Base-by-base conservation (phyloP, 1,140 invertebrate species). In the Calephelis nemesis region DNA sequence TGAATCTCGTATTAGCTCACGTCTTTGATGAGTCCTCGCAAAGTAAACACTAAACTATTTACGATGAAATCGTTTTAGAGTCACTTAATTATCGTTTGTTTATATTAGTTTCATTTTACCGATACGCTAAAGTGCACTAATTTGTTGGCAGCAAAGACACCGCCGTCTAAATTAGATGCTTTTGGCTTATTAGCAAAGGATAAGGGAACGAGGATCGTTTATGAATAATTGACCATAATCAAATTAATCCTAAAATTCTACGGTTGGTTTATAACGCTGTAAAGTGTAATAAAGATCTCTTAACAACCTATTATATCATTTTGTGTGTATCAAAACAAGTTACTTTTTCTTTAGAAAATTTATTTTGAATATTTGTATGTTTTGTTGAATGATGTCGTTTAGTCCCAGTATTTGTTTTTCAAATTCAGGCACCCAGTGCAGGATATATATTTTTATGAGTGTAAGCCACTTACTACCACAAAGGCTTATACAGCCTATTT, bases 201-300 rank as follows among this genome's bases (percentile, higher is more conserved):
- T 82, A 90, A 90, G 78, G 65, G 78, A 88, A 86, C 79, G 83
- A 87, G 84, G 65, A 69, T 76, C 77, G 79, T 84, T 90, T 85
- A 83, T 91, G 87, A 90, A 91, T 91, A 90, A 91, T 90, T 91
- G 85, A 89, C 87, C 75, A 90, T 88, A 91, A 91, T 91, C 85
- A 91, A 91, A 90, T 91, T 90, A 91, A 91, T 89, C 81, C 88
- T 86, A 85, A 88, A 90, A 90, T 90, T 82, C 83, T 87, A 91
- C 87, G 87, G 89, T 91, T 84, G 84, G 89, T 91, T 91, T 91
- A 91, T 79, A 82, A 75, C 87, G 87, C 75, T 88, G 78, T 90
- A 90, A 91, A 91, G 82, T 76, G 87, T 84, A 84, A 88, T 91
- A 90, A 90, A 88, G 82, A 87, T 67, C 82, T 84, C 78, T 82